Base-by-base conservation (phyloP, 2,797 vertebrate genomes). In the Selene dorsalis region DNA sequence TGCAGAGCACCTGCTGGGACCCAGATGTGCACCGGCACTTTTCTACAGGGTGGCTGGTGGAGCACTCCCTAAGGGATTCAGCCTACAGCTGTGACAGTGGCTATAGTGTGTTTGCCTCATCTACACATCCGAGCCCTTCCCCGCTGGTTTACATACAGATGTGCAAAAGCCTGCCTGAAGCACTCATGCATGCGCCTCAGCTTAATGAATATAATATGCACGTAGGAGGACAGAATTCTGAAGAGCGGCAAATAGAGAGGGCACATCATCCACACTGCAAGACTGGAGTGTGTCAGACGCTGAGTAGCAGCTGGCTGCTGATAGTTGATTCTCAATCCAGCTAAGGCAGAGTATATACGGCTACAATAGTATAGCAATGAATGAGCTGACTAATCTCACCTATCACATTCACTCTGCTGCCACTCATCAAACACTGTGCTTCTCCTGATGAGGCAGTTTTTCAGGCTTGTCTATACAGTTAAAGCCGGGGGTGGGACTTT, bases 21-120 rank as follows among this genome's bases (percentile, higher is more conserved):
- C 93, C 94, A 95, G 93, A 95, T 96, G 94, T 94, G 93, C 87
- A 86, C 63, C 87, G 89, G 91, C 90, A 89, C 91, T 90, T 93
- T 93, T 90, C 92, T 89, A 87, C 87, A 91, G 89, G 91, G 91
- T 91, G 88, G 87, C 89, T 93, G 91, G 86, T 83, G 80, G 84
- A 91, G 88, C 72, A 50, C 76, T 94, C 92, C 94, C 94, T 68
- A 9, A 86, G 93, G 93, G 91, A 85, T 76, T 76, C 62, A 57
- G 79, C 79, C 83, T 89, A 90, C 92, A 94, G 93, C 93, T 92
- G 91, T 86, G 92, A 89, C 86, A 90, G 84, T 80, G 84, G 77
- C 86, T 84, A 72, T 77, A 85, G 71, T 61, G 61, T 22, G 50
- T 89, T 80, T 74, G 81, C 68, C 80, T 83, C 76, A 85, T 89